phyloP scores from a whole-genome alignment of 2,888 invertebrate genomes.

The Zygaena filipendulae region DNA sequence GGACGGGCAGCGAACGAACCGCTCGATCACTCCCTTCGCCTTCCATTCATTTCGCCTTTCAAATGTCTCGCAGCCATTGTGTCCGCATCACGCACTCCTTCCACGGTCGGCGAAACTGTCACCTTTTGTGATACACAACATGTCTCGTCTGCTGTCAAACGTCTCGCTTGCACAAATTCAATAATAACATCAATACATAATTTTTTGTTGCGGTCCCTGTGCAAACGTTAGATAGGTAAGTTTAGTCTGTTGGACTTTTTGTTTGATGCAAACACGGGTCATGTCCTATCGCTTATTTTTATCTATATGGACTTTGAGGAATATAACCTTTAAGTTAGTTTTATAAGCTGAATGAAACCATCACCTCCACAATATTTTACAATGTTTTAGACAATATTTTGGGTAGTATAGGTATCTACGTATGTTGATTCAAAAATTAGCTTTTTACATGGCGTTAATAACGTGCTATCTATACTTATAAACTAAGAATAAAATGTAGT shows the following conservation, averaged over 20 bases:
- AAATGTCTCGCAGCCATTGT: constrained; percentile 49
- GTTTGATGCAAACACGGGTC: constrained; percentile 60
- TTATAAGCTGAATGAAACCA: too few relatives aligned
- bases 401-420: too few relatives aligned
- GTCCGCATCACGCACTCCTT: constrained; percentile 42
- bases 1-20: constrained; percentile 26
- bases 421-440: too few relatives aligned
- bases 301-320: too few relatives aligned
- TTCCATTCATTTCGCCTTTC: constrained; percentile 60
- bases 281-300: constrained; percentile 52
- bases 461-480: too few relatives aligned
- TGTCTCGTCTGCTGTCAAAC: constrained; percentile 58
- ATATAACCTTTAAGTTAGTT: too few relatives aligned
- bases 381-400: too few relatives aligned
- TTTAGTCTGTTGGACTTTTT: constrained; percentile 41
- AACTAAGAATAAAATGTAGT: too few relatives aligned
- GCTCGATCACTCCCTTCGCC: constrained; percentile 63
- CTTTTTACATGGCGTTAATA: too few relatives aligned
- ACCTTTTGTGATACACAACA: constrained; percentile 49
- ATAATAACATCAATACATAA: constrained; percentile 56
- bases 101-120: constrained; percentile 45
- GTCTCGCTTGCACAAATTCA: constrained; percentile 68
- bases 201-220: constrained; percentile 49
- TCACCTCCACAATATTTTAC: too few relatives aligned
- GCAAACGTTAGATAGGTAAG: constrained; percentile 60